Percentiles rank a stretch among this genome's conserved stretches.
phyloP scores from a whole-genome alignment of 2,888 invertebrate species.

The Conus canariensis region DNA sequence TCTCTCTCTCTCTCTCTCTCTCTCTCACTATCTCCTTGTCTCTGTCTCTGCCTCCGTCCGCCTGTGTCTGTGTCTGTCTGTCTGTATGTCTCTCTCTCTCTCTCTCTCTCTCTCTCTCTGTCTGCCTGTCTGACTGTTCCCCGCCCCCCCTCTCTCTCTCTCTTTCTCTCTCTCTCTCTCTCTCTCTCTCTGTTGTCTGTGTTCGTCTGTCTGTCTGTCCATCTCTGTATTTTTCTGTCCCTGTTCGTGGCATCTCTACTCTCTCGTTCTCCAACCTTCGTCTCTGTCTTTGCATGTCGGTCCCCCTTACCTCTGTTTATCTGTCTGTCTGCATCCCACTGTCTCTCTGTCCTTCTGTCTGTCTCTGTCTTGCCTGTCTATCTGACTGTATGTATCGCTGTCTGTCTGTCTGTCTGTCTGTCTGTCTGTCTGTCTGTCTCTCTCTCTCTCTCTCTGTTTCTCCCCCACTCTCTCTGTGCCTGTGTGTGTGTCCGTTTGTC shows the following conservation, averaged over 20 bases:
- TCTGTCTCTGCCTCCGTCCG: no score
- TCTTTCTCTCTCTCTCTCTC: not conserved
- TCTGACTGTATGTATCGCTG: slow-evolving; percentile 23
- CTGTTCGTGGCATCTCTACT: not conserved
- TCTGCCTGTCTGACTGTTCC: not conserved
- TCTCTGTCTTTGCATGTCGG: not conserved
- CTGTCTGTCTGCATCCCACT: not conserved
- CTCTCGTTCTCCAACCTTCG: not conserved
- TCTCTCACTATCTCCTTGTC: no score
- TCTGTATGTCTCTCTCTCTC: not conserved
- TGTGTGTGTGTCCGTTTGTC: not conserved
- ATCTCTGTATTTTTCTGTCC: not conserved
- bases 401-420: slow-evolving; percentile 31
- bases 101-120: not conserved
- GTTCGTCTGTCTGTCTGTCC: not conserved
- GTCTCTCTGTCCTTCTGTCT: slow-evolving; percentile 14
- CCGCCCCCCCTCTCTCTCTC: not conserved
- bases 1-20: no score
- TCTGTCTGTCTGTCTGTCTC: slow-evolving; percentile 31
- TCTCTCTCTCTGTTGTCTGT: not conserved
- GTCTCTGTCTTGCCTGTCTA: slow-evolving; percentile 31
- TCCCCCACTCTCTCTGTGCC: not conserved
- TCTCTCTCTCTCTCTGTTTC: not conserved
- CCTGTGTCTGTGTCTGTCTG: not conserved
- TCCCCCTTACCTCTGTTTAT: not conserved